Conservation (phyloP, 1,140 invertebrate species). For the Megalopta genalis region DNA sequence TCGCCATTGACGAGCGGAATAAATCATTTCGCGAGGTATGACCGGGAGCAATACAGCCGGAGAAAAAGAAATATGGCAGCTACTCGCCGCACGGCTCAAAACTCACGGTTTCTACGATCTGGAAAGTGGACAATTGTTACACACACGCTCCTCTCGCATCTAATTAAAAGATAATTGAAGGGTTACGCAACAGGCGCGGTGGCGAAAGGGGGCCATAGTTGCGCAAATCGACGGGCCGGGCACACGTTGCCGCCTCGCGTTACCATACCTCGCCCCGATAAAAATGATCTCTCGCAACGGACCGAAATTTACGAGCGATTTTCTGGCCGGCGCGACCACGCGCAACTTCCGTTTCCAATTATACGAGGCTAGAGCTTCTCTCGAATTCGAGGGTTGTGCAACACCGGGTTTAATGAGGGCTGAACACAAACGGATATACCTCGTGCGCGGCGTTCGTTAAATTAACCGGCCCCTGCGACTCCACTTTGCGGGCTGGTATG, state of each 20-base stretch:
- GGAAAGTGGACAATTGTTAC: conserved; percentile 11
- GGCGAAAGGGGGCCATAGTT: conserved; percentile 26
- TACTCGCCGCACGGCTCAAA: background rate
- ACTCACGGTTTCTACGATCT: background rate
- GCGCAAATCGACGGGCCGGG: background rate
- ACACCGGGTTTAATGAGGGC: background rate
- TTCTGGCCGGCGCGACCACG: background rate
- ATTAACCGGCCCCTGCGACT: background rate
- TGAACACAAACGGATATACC: background rate
- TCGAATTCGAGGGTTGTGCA: background rate
- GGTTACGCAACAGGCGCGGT: conserved; percentile 3
- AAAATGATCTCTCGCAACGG: conserved; percentile 10
- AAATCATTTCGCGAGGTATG: too few relatives aligned
- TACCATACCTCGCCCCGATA: background rate
- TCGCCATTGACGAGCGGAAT: too few relatives aligned
- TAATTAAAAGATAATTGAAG: conserved; percentile 25
- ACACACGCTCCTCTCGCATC: background rate
- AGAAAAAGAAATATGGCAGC: background rate
- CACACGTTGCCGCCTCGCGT: background rate
- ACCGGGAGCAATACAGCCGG: background rate
- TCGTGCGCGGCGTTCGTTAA: background rate
- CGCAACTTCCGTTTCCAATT: conserved; percentile 26
- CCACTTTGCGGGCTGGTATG: too few relatives aligned
- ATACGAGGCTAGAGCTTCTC: background rate
- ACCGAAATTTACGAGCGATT: conserved; percentile 21